Percentiles rank a stretch among this genome's conserved stretches.
Conservation (phyloP, 1,140 invertebrate genomes). For the Listronotus bonariensis region DNA sequence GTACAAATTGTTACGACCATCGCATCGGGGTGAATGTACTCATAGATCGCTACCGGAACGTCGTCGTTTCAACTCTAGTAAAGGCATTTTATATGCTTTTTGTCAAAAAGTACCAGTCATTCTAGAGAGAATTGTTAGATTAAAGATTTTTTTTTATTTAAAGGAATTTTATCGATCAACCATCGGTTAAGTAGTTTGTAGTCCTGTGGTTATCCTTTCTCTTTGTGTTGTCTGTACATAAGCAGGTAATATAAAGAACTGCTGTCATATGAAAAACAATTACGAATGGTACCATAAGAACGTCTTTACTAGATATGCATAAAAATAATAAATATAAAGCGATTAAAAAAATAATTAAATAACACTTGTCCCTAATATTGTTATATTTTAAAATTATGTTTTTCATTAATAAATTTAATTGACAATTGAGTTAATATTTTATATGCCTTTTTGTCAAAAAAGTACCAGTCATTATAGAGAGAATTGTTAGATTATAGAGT, state of each 20-base stretch:
- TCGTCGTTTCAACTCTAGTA: slow-evolving; percentile 22
- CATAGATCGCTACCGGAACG: slow-evolving; percentile 33
- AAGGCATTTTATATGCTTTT: slow-evolving; percentile 28
- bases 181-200: background rate
- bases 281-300: too few relatives aligned
- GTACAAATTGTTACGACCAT: slow-evolving; percentile 37
- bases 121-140: slow-evolving; percentile 15
- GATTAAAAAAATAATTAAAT: too few relatives aligned
- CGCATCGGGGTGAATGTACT: slow-evolving; percentile 33
- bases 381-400: too few relatives aligned
- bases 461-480: slow-evolving; percentile 18
- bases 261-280: too few relatives aligned
- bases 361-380: too few relatives aligned
- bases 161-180: slow-evolving; percentile 14
- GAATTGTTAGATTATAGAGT: slow-evolving; percentile 1
- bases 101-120: slow-evolving; percentile 16
- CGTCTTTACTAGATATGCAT: too few relatives aligned
- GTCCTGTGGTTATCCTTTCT: slow-evolving; percentile 20
- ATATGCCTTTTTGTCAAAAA: slow-evolving; percentile 24
- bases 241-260: too few relatives aligned
- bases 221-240: background rate
- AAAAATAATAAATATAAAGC: too few relatives aligned
- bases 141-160: slow-evolving; percentile 7
- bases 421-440: too few relatives aligned
- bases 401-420: too few relatives aligned